Base-by-base conservation (phyloP, 2,888 invertebrate species). In the Drosophila siamana region DNA sequence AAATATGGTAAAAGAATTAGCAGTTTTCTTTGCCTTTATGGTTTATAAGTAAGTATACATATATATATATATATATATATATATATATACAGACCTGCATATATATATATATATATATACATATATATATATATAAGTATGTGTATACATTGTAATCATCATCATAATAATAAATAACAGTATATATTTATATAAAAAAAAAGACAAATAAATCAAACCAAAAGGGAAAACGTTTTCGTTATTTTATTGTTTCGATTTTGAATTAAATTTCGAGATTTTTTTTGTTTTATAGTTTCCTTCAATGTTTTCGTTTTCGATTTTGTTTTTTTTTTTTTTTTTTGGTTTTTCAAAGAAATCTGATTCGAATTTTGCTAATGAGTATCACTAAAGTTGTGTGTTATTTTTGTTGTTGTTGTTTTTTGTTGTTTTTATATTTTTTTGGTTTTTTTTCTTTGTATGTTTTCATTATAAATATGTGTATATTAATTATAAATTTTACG, bases 291-390 rank as follows among this genome's bases (percentile, higher is more conserved):
- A 13, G 33, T 24, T 24, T 33, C 22, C 11, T 33, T 33, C 33
- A 15, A 19, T 51, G 22, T 9, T 22, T 38, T 3, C n/a, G 11
- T 47, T 41, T 44, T 52, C 15, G 46, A 22, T 33, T 47, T 41
- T 44, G 46, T 28, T 33, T 47, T 41, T 44, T 54, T 59, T 71
- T 54, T 62, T 79, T 74, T 44, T 62, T 70, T 71, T 54, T 62
- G 74, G 74, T 44, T 62, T 70, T 77, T 74, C 83, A 80, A 84
- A 70, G 71, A 83, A 82, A 75, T 72, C 74, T 61, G 75, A 79
- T 88, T 88, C 50, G 50, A 80, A 62, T 73, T 73, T 71, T 71
- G 61, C 86, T 79, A 86, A 79, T 79, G 77, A 86, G 71, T 86
- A 86, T 88, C 88, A 86, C 88, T 83, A 80, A 86, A 74, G 75